phyloP scores from a whole-genome alignment of 2,113 vertebrate genomes.

The Struthidea cinerea region DNA sequence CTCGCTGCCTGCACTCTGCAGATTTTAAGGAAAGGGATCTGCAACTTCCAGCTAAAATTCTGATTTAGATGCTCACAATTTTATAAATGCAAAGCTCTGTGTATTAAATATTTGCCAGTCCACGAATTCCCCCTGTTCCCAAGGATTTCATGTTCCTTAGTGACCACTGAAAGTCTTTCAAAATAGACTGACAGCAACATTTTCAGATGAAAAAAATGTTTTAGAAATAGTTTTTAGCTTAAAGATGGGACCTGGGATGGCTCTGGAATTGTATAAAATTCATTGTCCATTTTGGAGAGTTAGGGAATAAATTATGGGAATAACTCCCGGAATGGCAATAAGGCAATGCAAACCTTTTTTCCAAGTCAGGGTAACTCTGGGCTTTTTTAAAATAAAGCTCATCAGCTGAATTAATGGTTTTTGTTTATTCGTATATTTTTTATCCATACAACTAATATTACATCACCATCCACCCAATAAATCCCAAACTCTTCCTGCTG shows the following conservation, averaged over 20 bases:
- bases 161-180: fast-evolving
- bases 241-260: neutral
- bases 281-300: neutral
- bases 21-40: neutral
- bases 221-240: neutral
- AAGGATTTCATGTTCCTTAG: neutral
- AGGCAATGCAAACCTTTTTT: neutral
- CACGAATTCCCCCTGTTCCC: neutral
- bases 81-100: neutral
- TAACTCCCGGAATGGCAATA: neutral
- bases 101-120: neutral
- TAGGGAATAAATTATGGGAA: neutral
- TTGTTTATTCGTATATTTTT: neutral
- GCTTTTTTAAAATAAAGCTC: neutral
- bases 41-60: neutral
- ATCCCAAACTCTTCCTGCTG: neutral
- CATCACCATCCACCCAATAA: fast-evolving
- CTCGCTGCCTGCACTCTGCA: neutral
- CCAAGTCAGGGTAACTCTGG: neutral
- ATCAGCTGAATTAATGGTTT: neutral
- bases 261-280: too few species aligned
- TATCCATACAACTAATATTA: neutral
- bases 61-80: neutral
- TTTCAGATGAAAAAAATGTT: neutral
- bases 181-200: neutral